Base-by-base conservation (phyloP, 2,888 invertebrate genomes). In the Drosophila mercatorum region DNA sequence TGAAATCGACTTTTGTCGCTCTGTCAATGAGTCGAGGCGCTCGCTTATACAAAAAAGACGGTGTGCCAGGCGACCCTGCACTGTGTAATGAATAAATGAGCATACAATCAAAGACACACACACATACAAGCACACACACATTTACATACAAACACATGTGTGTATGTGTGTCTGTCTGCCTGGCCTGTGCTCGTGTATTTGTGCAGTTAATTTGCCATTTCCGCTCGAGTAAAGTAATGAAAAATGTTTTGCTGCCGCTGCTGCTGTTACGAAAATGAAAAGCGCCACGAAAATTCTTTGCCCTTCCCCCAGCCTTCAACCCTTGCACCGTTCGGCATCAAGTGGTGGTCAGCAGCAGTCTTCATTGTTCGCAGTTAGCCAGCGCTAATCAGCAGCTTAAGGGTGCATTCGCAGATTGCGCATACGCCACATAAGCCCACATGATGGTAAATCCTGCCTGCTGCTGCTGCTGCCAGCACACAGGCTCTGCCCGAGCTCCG, bases 141-240 rank as follows among this genome's bases (percentile, higher is more conserved):
- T 28, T 40, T 12, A 56, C 34, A 53, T 34, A 40, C 47, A 46
- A 47, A 52, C 52, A 26, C 10, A 12, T 17, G 11, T 43, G 12
- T 60, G 57, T 58, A 34, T 62, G 44, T 61, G n/a, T 49, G 43
- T 55, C 53, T 46, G 28, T 22, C 22, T 22, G 28, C 56, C 22
- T 68, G 49, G 55, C 40, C 28, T 34, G 47, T 58, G 38, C 40
- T 68, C 62, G 66, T 76, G 78, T 83, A 81, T 89, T 89, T 89
- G 83, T 81, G 83, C 85, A 83, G 85, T 89, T 89, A 89, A 90
- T 89, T 89, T 88, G 89, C 82, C 87, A 88, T 87, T 89, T 89
- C 89, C 89, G 89, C 85, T 80, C 78, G 66, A 88, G 82, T 81
- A 78, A 83, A 90, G 79, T 80, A 83, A 89, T 84, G 87, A 84